phyloP scores from a whole-genome alignment of 2,888 invertebrate species.

The Malthinus seriepunctatus region DNA sequence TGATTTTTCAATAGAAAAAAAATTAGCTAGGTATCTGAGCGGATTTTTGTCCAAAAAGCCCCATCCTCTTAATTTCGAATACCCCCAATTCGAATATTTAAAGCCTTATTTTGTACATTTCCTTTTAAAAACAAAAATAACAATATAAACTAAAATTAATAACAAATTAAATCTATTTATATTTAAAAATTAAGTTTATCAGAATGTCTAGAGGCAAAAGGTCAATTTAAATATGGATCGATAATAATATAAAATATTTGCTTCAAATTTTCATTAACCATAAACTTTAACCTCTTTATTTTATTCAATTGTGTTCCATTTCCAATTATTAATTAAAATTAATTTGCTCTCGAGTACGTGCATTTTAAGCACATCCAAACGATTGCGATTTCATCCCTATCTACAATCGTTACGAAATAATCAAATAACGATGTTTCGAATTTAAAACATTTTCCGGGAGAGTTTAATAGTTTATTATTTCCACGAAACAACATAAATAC shows the following conservation, averaged over 20 bases:
- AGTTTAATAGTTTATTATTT: too few species aligned
- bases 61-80: too few species aligned
- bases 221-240: slow-evolving; percentile 1
- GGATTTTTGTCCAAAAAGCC: too few species aligned
- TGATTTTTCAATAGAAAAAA: too few species aligned
- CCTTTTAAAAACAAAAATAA: neutral
- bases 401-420: too few species aligned
- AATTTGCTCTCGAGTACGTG: neutral
- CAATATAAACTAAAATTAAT: neutral
- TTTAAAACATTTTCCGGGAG: too few species aligned
- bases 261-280: neutral
- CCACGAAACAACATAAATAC: too few species aligned
- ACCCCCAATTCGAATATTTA: too few species aligned
- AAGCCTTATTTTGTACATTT: too few species aligned
- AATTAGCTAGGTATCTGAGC: too few species aligned
- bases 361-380: neutral
- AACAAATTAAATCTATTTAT: too few species aligned
- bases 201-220: slow-evolving; percentile 2
- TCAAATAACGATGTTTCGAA: too few species aligned
- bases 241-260: neutral
- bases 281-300: slow-evolving; percentile 1
- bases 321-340: neutral
- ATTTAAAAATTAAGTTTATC: neutral
- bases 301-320: neutral
- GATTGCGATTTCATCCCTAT: neutral